These are phyloP conservation scores for Ctena decussata DNA, from an alignment of 2,888 invertebrate species.

Conservation along the genomic window DNA sequence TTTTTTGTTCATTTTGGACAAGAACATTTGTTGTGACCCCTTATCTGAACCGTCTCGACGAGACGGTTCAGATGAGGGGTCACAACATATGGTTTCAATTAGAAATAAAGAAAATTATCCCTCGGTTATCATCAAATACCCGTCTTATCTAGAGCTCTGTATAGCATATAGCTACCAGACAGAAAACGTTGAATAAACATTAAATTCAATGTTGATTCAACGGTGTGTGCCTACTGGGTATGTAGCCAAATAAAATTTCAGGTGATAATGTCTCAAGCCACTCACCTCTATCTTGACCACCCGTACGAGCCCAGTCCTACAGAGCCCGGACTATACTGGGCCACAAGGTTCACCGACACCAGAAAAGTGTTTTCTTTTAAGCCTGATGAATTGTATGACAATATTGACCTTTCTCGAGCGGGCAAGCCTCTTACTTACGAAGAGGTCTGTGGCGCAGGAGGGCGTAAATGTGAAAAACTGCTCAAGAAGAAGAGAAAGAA, in stretches of 20 bases:
- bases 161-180: too few relatives aligned
- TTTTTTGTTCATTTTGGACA: too few relatives aligned
- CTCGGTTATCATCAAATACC: too few relatives aligned
- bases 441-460: slow-evolving; percentile 71
- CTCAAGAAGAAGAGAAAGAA: slow-evolving; percentile 73
- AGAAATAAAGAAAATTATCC: too few relatives aligned
- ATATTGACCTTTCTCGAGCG: slow-evolving; percentile 72
- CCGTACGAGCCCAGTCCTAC: slow-evolving; percentile 81
- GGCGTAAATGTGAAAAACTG: slow-evolving; percentile 72
- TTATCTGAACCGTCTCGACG: too few relatives aligned
- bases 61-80: too few relatives aligned
- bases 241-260: slow-evolving; percentile 44
- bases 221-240: too few relatives aligned
- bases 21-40: too few relatives aligned
- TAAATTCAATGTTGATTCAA: too few relatives aligned
- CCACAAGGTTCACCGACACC: slow-evolving; percentile 79
- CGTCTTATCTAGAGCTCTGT: too few relatives aligned
- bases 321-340: slow-evolving; percentile 85
- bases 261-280: slow-evolving; percentile 82
- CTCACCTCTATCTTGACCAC: slow-evolving; percentile 81
- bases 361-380: slow-evolving; percentile 77
- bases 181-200: too few relatives aligned
- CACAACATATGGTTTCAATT: too few relatives aligned
- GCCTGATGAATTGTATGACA: slow-evolving; percentile 75
- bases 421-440: slow-evolving; percentile 74